Base-by-base conservation (phyloP, 1,140 invertebrate genomes). In the Neuroterus valhalla region DNA sequence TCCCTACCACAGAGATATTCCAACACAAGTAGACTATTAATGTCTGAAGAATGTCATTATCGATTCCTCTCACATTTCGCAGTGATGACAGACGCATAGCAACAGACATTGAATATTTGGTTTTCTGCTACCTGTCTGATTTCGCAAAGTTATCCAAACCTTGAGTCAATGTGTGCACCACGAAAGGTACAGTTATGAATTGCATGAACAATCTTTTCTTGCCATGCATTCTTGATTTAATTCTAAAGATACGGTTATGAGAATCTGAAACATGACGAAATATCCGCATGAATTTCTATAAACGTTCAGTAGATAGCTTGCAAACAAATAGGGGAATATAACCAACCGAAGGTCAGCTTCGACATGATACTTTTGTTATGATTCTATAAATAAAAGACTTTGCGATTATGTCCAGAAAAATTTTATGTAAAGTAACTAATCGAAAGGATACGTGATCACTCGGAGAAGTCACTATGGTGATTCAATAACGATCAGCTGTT, bases 401-500 rank as follows among this genome's bases (percentile, higher is more conserved):
- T n/a, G 55, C 26, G 23, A 31, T 62, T 62, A n/a, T n/a, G n/a
- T n/a, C n/a, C n/a, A n/a, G n/a, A n/a, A 3, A 62, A 10, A 26
- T 15, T 62, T 31, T 31, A 62, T 31, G 55, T 62, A 23, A 62
- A 62, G n/a, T 31, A 23, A 62, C 6, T 15, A 31, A 23, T 26
- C n/a, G 21, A 62, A 62, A 62, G 55, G 55, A 31, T 23, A 62
- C 55, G 55, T 62, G 55, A 62, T 15, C 21, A 15, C 14, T 62
- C n/a, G 31, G 14, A 26, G 31, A 26, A 6, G 26, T 62, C 11
- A 62, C 31, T 38, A 62, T 62, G 55, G 31, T 23, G 31, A 15
- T 31, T 62, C 55, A 62, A 26, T 23, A 38, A 15, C 55, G 55
- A 62, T 62, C 55, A 62, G 55, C 55, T 62, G 55, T 62, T 62